Conservation (phyloP, 1,140 invertebrate genomes). For the Oreohelix idahoensis region DNA sequence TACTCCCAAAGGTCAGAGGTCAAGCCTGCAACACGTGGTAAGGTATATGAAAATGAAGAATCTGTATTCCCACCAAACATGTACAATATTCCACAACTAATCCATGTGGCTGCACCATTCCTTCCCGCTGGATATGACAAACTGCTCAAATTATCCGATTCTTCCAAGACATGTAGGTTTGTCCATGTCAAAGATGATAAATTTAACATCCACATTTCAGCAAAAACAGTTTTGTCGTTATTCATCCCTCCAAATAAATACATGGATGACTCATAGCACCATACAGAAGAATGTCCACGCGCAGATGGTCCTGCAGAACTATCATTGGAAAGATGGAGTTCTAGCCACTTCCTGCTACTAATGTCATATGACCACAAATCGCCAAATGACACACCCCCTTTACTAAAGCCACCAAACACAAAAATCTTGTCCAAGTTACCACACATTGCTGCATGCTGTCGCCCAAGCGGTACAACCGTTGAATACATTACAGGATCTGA, state of each 20-base stretch:
- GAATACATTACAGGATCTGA: neutral
- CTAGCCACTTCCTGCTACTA: constrained; percentile 44
- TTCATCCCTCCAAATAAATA: constrained; percentile 55
- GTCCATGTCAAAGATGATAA: constrained; percentile 48
- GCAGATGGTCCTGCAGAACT: constrained; percentile 31
- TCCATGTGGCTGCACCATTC: constrained; percentile 54
- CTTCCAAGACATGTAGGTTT: constrained; percentile 31
- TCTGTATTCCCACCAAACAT: constrained; percentile 58
- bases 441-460: constrained; percentile 52
- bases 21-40: constrained; percentile 48
- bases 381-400: constrained; percentile 42
- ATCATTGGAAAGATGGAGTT: neutral
- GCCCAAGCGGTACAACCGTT: constrained; percentile 33
- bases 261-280: constrained; percentile 50
- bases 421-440: constrained; percentile 44
- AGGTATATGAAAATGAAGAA: constrained; percentile 33
- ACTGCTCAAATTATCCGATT: neutral
- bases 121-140: constrained; percentile 47
- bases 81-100: constrained; percentile 39
- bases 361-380: constrained; percentile 55
- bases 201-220: constrained; percentile 55
- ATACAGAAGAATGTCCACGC: constrained; percentile 47
- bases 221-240: constrained; percentile 42
- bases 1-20: constrained; percentile 55
- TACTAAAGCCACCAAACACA: constrained; percentile 53